phyloP scores from a whole-genome alignment of 1,140 invertebrate species.

The Drosophila busckii region DNA sequence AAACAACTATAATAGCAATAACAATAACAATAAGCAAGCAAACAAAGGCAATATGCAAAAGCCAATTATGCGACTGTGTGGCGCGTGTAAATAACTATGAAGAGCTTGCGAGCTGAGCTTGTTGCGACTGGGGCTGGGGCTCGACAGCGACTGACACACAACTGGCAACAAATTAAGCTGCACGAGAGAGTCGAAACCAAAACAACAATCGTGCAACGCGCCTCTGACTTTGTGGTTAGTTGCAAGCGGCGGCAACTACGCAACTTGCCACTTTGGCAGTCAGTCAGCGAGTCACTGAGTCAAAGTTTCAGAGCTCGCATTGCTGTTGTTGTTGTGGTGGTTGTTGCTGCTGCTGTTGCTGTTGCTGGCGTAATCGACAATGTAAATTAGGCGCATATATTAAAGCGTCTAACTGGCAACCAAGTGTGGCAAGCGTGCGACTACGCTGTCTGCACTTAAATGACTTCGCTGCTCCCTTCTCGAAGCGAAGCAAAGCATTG shows the following conservation, averaged over 20 bases:
- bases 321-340: background rate
- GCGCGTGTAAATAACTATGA: background rate
- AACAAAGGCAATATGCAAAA: slow-evolving; percentile 38
- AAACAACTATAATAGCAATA: slow-evolving; percentile 27
- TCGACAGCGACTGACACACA: slow-evolving; percentile 53
- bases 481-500: background rate
- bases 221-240: slow-evolving; percentile 43
- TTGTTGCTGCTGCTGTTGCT: slow-evolving; percentile 33
- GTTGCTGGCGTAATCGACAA: slow-evolving; percentile 45
- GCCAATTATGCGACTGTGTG: slow-evolving; percentile 64
- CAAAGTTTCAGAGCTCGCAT: slow-evolving; percentile 18
- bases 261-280: slow-evolving; percentile 20
- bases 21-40: slow-evolving; percentile 25
- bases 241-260: slow-evolving; percentile 55
- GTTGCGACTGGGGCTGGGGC: slow-evolving; percentile 52
- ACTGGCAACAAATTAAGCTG: slow-evolving; percentile 52
- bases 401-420: slow-evolving; percentile 30
- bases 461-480: slow-evolving; percentile 47
- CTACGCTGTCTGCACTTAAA: slow-evolving; percentile 62
- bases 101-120: slow-evolving; percentile 5
- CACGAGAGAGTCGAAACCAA: slow-evolving; percentile 27
- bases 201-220: slow-evolving; percentile 62
- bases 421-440: slow-evolving; percentile 42
- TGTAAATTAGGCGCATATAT: slow-evolving; percentile 65
- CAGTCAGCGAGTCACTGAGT: slow-evolving; percentile 28